Conservation (phyloP, 2,797 vertebrate genomes). For the Muscicapa comitata region DNA sequence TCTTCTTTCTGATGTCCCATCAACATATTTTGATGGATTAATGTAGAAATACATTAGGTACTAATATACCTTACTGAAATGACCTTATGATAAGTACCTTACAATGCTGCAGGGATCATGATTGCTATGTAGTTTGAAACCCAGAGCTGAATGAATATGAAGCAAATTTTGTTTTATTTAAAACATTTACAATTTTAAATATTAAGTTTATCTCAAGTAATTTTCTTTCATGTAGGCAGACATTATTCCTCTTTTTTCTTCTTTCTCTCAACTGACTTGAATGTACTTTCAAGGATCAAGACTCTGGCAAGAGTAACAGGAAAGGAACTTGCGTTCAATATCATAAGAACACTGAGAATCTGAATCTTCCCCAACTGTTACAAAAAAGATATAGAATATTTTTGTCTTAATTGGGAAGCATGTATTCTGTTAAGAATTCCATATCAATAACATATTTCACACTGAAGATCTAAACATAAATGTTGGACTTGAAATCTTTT, state of each 20-base stretch:
- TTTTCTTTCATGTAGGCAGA: not conserved
- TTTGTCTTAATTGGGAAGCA: not conserved
- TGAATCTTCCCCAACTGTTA: not conserved
- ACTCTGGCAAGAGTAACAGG: not conserved
- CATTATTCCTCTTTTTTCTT: not conserved
- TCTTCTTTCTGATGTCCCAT: not conserved
- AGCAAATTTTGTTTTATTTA: not conserved
- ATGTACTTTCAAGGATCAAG: not conserved
- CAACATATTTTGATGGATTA: not conserved
- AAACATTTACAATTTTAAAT: not conserved
- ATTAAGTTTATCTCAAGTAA: not conserved
- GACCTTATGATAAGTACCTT: not conserved
- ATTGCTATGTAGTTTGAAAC: not conserved
- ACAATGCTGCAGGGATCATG: not conserved
- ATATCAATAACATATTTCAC: not conserved
- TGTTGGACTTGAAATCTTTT: not conserved
- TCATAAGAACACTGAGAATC: not conserved
- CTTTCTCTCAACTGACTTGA: not conserved
- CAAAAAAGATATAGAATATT: not conserved
- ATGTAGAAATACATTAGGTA: not conserved
- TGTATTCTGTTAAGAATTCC: not conserved
- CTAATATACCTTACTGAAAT: not conserved
- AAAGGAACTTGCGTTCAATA: not conserved
- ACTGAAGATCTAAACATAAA: not conserved
- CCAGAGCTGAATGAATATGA: not conserved